Conservation (phyloP, 2,888 invertebrate species). For the Sarcophaga caerulescens region DNA sequence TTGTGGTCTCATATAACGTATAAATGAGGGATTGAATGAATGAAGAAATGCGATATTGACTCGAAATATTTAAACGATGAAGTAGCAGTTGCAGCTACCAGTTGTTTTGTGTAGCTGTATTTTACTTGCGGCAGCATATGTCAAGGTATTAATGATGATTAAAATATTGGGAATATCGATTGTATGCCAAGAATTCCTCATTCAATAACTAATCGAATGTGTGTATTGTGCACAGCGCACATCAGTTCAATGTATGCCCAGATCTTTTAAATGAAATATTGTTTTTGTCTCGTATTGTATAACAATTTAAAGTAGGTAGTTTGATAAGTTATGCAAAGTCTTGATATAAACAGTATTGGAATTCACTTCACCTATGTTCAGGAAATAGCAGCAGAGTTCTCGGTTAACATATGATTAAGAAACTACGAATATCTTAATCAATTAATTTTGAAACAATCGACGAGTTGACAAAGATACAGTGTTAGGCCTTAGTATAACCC, state of each 20-base stretch:
- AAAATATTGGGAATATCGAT: slow-evolving; percentile 61
- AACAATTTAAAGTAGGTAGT: not conserved
- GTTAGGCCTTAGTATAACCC: no score
- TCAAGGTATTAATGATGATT: slow-evolving; percentile 47
- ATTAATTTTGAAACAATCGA: no score
- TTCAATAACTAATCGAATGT: not conserved
- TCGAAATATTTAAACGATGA: slow-evolving; percentile 34
- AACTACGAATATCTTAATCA: no score
- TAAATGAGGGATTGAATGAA: slow-evolving; percentile 39
- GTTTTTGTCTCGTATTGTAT: slow-evolving; percentile 11
- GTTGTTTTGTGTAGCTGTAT: not conserved
- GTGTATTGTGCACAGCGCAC: not conserved
- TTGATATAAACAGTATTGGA: no score
- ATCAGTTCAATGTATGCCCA: slow-evolving; percentile 12
- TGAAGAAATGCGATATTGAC: slow-evolving; percentile 1
- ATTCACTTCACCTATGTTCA: no score
- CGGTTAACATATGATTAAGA: no score
- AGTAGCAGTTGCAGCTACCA: slow-evolving; percentile 47
- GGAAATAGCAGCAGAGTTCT: no score
- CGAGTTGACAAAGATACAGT: no score
- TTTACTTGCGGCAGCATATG: slow-evolving; percentile 50
- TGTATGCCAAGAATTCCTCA: slow-evolving; percentile 40
- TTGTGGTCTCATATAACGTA: slow-evolving; percentile 44
- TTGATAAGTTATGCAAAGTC: not conserved
- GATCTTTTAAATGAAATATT: slow-evolving; percentile 50